These are phyloP conservation scores for Nephrocerus scutellatus DNA, from an alignment of 2,888 invertebrate species.

Conservation along the genomic window DNA sequence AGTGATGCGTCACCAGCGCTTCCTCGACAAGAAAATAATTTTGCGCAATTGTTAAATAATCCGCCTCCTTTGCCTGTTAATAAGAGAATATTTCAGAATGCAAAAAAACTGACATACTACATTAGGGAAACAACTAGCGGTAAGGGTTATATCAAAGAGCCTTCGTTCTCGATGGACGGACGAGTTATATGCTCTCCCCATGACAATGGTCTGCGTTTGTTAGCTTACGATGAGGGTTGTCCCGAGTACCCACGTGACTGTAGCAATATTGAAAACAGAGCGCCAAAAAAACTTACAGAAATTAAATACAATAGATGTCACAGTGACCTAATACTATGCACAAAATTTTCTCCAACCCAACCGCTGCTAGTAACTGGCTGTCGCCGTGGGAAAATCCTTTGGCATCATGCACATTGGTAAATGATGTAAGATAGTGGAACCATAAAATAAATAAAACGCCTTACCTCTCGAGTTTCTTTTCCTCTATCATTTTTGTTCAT, in stretches of 20 bases:
- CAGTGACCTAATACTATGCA: constrained; percentile 76
- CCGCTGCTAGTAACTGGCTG: constrained; percentile 86
- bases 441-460: no score
- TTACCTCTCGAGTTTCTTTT: no score
- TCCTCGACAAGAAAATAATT: no score
- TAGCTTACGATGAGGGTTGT: constrained; percentile 71
- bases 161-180: constrained; percentile 86
- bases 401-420: constrained; percentile 68
- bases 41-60: no score
- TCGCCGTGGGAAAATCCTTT: constrained; percentile 77
- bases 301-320: constrained; percentile 65
- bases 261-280: constrained; percentile 49
- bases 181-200: constrained; percentile 85
- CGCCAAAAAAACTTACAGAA: constrained; percentile 51
- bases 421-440: no score
- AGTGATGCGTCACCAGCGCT: constrained; percentile 19
- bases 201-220: constrained; percentile 75
- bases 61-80: no score
- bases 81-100: constrained; percentile 56
- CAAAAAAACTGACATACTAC: constrained; percentile 72
- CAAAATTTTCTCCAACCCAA: constrained; percentile 82
- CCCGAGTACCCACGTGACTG: constrained; percentile 58
- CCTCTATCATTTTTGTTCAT: no score
- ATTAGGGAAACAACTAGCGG: constrained; percentile 82
- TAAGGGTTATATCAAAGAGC: constrained; percentile 86